Conservation (phyloP, 2,797 vertebrate species). For the Choloepus didactylus region DNA sequence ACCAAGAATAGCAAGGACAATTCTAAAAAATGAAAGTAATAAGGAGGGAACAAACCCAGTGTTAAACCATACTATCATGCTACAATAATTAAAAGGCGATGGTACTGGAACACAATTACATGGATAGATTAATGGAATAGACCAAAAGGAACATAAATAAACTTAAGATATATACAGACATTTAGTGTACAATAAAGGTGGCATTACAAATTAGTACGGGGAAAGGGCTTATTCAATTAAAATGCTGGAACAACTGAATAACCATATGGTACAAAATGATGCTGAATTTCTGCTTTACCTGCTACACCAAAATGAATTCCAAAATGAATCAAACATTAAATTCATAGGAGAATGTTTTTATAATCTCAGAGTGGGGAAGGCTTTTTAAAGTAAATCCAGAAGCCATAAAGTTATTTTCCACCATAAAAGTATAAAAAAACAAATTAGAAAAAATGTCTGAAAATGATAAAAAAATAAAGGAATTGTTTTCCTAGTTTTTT, state of each 20-base stretch:
- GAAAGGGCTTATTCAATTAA: not conserved
- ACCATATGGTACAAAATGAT: conserved; percentile 59
- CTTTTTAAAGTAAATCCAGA: not conserved
- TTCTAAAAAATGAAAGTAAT: conserved; percentile 8
- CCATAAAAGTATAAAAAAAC: not conserved
- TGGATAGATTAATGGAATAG: not conserved
- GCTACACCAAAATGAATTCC: not conserved
- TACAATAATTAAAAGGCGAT: conserved; percentile 47
- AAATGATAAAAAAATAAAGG: conserved; percentile 22
- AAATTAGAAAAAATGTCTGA: not conserved
- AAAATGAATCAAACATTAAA: not conserved
- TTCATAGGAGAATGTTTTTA: not conserved
- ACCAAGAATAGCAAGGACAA: not conserved
- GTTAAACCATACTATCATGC: conserved; percentile 20
- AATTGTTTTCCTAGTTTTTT: not conserved
- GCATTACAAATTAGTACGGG: not conserved
- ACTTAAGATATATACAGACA: not conserved
- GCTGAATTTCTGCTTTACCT: conserved; percentile 14
- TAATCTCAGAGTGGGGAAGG: not conserved
- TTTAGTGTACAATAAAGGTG: not conserved
- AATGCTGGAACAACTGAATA: conserved; percentile 15
- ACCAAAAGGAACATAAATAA: not conserved
- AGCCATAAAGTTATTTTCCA: not conserved
- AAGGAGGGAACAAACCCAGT: not conserved
- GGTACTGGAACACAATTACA: not conserved